phyloP scores from a whole-genome alignment of 2,113 vertebrate species.

The Chrysochloris asiatica region DNA sequence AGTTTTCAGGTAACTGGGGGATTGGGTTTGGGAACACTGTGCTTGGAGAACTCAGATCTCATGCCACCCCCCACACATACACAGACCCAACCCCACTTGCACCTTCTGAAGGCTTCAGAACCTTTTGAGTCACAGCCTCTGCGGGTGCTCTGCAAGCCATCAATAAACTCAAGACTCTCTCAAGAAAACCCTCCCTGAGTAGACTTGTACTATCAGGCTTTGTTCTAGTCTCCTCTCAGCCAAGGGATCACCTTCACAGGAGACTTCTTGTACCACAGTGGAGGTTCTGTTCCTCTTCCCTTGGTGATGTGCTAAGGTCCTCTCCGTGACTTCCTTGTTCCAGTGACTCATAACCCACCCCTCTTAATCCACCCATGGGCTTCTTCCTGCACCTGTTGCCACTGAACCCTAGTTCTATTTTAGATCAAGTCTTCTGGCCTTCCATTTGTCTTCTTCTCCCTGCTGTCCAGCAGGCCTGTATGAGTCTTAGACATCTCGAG shows the following conservation, averaged over 20 bases:
- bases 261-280: neutral
- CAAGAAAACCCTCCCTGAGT: neutral
- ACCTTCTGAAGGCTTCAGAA: neutral
- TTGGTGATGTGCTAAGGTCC: neutral
- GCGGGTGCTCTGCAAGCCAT: neutral
- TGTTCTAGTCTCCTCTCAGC: neutral
- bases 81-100: neutral
- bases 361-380: neutral
- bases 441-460: neutral
- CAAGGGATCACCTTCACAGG: neutral
- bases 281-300: neutral
- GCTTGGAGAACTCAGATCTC: neutral
- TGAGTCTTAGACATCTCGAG: neutral
- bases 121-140: neutral
- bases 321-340: neutral
- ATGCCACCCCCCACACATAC: neutral
- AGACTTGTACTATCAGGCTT: neutral
- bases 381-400: neutral
- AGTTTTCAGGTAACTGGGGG: constrained; percentile 91
- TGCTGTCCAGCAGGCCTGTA: neutral
- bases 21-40: neutral
- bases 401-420: neutral
- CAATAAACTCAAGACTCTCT: neutral
- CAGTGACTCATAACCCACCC: neutral
- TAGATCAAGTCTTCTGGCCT: neutral